phyloP scores from a whole-genome alignment of 1,140 invertebrate genomes.

The Conus betulinus region DNA sequence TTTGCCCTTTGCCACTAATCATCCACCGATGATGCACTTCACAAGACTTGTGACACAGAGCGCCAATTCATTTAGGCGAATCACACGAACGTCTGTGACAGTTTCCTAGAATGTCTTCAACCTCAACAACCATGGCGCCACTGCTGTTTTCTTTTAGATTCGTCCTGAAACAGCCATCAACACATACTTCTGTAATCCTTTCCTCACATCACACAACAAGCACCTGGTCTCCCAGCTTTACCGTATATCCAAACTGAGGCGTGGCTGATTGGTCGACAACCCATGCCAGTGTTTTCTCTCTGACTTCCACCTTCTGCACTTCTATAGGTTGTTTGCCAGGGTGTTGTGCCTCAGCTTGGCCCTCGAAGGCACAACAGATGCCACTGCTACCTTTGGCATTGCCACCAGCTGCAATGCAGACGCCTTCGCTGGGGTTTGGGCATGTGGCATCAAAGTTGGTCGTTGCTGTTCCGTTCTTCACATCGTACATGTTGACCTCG shows the following conservation, averaged over 20 bases:
- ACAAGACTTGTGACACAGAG: no score
- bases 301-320: not conserved
- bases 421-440: not conserved
- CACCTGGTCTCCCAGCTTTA: not conserved
- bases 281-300: slow-evolving; percentile 6
- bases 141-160: not conserved
- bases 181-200: not conserved
- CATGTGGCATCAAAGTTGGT: slow-evolving; percentile 18
- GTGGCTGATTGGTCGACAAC: not conserved
- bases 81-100: not conserved
- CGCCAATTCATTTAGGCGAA: no score
- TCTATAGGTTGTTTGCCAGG: not conserved
- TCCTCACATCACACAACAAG: not conserved
- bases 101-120: slow-evolving; percentile 31
- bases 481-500: slow-evolving; percentile 30
- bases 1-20: no score
- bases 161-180: not conserved
- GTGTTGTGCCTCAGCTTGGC: not conserved
- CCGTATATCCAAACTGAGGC: slow-evolving; percentile 17
- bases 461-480: slow-evolving; percentile 26
- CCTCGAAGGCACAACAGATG: not conserved
- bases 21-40: no score
- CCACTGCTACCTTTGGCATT: not conserved
- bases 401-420: slow-evolving; percentile 27
- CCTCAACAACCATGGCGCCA: slow-evolving; percentile 1